Evolutionary conservation across 53 echinoderm and acorn worm species (phyloP).

Genomic region (Luidia sarsii): DNA sequence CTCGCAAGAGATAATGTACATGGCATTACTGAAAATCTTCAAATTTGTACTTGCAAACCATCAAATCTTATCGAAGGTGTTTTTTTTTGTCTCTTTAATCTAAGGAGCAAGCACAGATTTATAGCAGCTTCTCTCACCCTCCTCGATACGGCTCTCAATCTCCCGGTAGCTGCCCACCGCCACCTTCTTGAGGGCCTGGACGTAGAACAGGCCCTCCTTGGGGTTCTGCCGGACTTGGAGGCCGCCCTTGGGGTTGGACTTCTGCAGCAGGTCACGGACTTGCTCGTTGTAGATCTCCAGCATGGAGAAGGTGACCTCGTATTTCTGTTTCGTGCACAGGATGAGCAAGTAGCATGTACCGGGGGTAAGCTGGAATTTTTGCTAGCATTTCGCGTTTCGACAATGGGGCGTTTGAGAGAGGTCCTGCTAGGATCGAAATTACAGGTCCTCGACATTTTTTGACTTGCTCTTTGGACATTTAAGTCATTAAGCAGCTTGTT

Average conservation of each 20-base stretch:
- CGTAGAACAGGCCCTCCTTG: conserved; percentile 95
- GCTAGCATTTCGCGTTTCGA: background rate
- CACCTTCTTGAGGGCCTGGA: conserved; percentile 85
- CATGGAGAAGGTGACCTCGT: conserved; percentile 98
- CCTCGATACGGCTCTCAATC: conserved; percentile 90
- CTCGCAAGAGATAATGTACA: no score
- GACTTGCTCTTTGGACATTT: no score
- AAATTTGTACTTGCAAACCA: no score
- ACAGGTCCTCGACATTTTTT: background rate
- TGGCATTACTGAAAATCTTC: no score
- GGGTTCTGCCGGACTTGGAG: conserved; percentile 93
- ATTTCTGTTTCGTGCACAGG: conserved; percentile 82
- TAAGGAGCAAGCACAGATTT: no score
- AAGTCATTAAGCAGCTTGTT: no score
- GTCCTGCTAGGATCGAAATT: no score
- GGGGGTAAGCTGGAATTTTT: background rate
- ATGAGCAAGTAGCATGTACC: background rate
- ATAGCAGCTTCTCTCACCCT: conserved; percentile 90
- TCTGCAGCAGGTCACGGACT: conserved; percentile 94
- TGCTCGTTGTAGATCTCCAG: conserved; percentile 99
- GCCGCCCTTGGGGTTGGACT: conserved; percentile 96
- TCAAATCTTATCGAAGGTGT: no score
- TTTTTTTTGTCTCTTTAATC: no score
- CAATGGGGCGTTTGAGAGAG: background rate
- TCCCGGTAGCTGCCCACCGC: conserved; percentile 97